Evolutionary conservation across 2,888 invertebrate genomes (phyloP).

Genomic region (Hirtodrosophila alboralis): DNA sequence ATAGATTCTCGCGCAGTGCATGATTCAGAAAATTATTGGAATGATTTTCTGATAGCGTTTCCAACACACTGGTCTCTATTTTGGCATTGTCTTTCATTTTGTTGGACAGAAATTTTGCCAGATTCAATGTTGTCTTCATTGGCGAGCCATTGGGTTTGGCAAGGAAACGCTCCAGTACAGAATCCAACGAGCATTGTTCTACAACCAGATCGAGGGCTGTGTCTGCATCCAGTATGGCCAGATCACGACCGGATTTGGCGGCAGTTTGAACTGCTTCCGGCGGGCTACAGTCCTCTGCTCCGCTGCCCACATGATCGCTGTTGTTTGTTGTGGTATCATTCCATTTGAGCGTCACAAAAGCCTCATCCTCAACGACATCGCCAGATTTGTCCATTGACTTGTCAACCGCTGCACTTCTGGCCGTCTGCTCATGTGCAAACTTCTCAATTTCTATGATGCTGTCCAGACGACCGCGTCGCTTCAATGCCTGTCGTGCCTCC

Average conservation of each 20-base stretch:
- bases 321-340: constrained; percentile 51
- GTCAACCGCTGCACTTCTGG: constrained; percentile 46
- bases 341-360: constrained; percentile 74
- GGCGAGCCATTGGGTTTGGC: constrained; percentile 49
- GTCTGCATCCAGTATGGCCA: constrained; percentile 55
- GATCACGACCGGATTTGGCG: constrained; percentile 28
- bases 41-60: constrained; percentile 83
- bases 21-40: constrained; percentile 83
- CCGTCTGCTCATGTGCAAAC: constrained; percentile 68
- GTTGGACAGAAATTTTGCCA: constrained; percentile 79
- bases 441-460: constrained; percentile 81
- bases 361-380: constrained; percentile 60
- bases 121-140: constrained; percentile 55
- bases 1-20: constrained; percentile 83
- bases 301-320: constrained; percentile 1
- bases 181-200: constrained; percentile 69
- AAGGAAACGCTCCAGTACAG: constrained; percentile 79
- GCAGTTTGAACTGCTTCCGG: background rate
- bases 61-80: constrained; percentile 79
- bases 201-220: constrained; percentile 69
- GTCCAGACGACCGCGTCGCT: constrained; percentile 79
- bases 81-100: constrained; percentile 79
- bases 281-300: background rate
- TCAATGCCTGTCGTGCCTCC: constrained; percentile 67
- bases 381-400: constrained; percentile 46